phyloP scores from a whole-genome alignment of 1,140 invertebrate genomes.

The Saxidomus purpurata region DNA sequence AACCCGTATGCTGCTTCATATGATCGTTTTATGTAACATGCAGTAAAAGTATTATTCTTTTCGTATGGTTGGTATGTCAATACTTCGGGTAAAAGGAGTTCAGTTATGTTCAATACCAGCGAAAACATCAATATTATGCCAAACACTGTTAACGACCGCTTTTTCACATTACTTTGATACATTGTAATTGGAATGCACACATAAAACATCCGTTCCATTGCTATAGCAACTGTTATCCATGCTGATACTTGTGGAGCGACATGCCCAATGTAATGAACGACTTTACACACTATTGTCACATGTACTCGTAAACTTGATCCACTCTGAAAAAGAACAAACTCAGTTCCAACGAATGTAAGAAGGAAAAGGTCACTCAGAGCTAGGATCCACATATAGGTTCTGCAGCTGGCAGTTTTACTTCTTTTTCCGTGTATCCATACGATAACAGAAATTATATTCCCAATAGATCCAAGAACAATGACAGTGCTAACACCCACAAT shows the following conservation, averaged over 20 bases:
- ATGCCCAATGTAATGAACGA: background rate
- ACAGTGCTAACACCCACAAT: background rate
- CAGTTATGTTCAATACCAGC: background rate
- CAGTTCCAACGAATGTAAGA: background rate
- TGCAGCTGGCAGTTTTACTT: background rate
- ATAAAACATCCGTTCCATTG: background rate
- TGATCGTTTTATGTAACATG: too few relatives aligned
- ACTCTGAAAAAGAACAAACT: background rate
- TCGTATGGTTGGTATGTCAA: background rate
- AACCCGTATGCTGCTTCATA: background rate
- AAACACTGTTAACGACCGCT: background rate
- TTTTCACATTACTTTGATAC: background rate
- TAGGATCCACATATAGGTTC: background rate
- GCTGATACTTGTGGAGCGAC: background rate
- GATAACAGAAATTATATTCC: background rate
- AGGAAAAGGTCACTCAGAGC: background rate
- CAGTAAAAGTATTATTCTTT: background rate
- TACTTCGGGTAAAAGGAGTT: background rate
- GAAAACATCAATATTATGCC: background rate
- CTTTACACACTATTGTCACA: background rate
- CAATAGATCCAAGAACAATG: background rate
- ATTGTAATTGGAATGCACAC: background rate
- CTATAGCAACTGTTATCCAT: background rate
- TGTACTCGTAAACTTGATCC: background rate
- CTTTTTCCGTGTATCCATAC: background rate